A percentile compares a stretch with the other conserved stretches of the same genome.
Evolutionary conservation across 53 echinoderm and acorn worm genomes (phyloP).

Genomic region (Pentamera pediparva): DNA sequence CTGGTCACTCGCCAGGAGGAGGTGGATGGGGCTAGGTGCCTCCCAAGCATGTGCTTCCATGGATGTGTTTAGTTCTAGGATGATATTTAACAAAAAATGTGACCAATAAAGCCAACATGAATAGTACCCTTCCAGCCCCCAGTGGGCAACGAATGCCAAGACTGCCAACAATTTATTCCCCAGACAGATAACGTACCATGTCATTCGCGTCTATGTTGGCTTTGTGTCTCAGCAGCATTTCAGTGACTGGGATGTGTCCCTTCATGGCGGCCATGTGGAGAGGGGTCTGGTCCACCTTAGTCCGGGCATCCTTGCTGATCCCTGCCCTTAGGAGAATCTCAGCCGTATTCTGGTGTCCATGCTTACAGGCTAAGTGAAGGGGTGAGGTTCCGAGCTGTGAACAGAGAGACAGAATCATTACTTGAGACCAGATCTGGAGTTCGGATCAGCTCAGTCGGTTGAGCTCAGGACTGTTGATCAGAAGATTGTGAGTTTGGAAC

Average conservation of each 20-base stretch:
- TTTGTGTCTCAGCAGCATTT: slow-evolving; percentile 58
- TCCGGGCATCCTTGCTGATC: slow-evolving; percentile 90
- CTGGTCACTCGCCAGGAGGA: too few species aligned
- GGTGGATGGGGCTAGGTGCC: too few species aligned
- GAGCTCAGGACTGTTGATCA: too few species aligned
- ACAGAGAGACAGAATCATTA: neutral
- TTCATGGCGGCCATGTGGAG: slow-evolving; percentile 83
- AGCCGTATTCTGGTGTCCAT: slow-evolving; percentile 79
- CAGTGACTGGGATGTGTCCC: slow-evolving; percentile 62
- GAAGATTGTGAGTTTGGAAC: too few species aligned
- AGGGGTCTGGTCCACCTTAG: slow-evolving; percentile 93
- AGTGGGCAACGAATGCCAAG: neutral
- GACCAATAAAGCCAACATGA: neutral
- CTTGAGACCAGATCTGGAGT: neutral
- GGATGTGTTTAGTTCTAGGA: too few species aligned
- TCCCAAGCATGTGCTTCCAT: too few species aligned
- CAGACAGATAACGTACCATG: slow-evolving; percentile 53
- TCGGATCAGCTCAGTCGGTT: neutral
- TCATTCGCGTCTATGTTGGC: slow-evolving; percentile 90
- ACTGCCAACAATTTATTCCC: neutral
- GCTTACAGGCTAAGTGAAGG: slow-evolving; percentile 78
- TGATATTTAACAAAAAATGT: too few species aligned
- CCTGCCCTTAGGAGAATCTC: slow-evolving; percentile 84
- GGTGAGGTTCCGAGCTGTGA: slow-evolving; percentile 87
- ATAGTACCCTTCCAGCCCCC: neutral